A percentile compares a stretch with the other conserved stretches of the same genome.
Evolutionary conservation across 92 coral and sea anemone species (phyloP).

Genomic region (Virgularia gustaviana): DNA sequence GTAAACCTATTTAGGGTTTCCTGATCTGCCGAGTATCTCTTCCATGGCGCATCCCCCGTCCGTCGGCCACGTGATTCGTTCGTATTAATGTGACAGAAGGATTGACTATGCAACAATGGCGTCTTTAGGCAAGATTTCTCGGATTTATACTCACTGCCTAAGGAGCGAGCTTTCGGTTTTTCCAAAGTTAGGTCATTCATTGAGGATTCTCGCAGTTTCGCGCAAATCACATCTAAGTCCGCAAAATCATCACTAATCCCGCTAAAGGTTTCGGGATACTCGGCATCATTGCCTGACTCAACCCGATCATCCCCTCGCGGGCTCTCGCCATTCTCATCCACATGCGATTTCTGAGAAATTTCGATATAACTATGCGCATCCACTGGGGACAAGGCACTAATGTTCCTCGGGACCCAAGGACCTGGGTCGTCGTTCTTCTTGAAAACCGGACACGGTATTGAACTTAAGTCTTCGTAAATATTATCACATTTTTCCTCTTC

Average conservation of each 20-base stretch:
- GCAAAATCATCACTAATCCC: conserved; percentile 21
- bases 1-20: background rate
- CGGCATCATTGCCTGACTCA: background rate
- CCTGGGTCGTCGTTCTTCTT: background rate
- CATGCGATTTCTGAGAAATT: background rate
- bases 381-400: background rate
- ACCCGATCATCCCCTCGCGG: background rate
- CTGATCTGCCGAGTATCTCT: conserved; percentile 19
- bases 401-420: background rate
- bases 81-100: background rate
- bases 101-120: background rate
- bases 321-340: background rate
- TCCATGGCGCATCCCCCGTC: background rate
- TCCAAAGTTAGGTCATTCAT: background rate
- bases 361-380: background rate
- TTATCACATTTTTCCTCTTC: too few relatives aligned
- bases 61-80: background rate
- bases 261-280: background rate
- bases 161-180: background rate
- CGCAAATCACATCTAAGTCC: conserved; percentile 19
- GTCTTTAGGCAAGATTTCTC: too few relatives aligned
- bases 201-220: background rate
- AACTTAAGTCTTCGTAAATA: background rate
- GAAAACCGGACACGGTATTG: too few relatives aligned
- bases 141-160: too few relatives aligned